Conservation (phyloP, 2,888 invertebrate genomes). For the Desoria tigrina region DNA sequence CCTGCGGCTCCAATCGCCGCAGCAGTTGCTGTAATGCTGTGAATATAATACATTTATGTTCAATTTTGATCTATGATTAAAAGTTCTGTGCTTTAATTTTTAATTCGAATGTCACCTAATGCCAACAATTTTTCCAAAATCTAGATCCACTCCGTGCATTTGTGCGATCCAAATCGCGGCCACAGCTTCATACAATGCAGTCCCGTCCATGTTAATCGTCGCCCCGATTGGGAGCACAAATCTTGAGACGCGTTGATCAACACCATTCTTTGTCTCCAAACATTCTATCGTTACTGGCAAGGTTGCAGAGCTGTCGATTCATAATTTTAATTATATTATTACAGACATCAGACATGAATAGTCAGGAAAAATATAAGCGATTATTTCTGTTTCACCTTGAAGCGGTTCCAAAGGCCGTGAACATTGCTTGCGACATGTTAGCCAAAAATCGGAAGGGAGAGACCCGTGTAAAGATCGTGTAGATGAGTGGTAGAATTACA, state of each 20-base stretch:
- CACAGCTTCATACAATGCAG: constrained; percentile 45
- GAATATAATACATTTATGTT: too few relatives aligned
- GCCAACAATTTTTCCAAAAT: constrained; percentile 46
- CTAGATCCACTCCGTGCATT: constrained; percentile 31
- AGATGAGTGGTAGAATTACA: constrained; percentile 82
- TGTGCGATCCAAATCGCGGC: constrained; percentile 48
- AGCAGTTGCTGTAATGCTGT: constrained; percentile 62
- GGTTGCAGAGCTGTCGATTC: constrained; percentile 38
- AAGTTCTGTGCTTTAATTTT: neutral
- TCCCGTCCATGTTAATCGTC: constrained; percentile 48
- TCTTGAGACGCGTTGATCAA: constrained; percentile 42
- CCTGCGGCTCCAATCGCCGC: constrained; percentile 65
- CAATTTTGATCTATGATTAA: too few relatives aligned
- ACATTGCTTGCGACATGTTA: constrained; percentile 86
- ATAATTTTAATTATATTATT: constrained; percentile 7
- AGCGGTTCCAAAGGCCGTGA: constrained; percentile 94
- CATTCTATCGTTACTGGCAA: constrained; percentile 45
- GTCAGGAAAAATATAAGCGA: constrained; percentile 41
- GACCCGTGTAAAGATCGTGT: constrained; percentile 76
- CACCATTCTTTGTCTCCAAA: constrained; percentile 44
- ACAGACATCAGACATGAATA: neutral
- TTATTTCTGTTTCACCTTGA: too few relatives aligned
- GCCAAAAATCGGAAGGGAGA: constrained; percentile 79
- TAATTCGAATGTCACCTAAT: constrained; percentile 42
- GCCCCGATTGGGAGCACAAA: constrained; percentile 49